A percentile compares a stretch with the other conserved stretches of the same genome.
Conservation (phyloP, 2,113 vertebrate species). For the Perca schrenkii region DNA sequence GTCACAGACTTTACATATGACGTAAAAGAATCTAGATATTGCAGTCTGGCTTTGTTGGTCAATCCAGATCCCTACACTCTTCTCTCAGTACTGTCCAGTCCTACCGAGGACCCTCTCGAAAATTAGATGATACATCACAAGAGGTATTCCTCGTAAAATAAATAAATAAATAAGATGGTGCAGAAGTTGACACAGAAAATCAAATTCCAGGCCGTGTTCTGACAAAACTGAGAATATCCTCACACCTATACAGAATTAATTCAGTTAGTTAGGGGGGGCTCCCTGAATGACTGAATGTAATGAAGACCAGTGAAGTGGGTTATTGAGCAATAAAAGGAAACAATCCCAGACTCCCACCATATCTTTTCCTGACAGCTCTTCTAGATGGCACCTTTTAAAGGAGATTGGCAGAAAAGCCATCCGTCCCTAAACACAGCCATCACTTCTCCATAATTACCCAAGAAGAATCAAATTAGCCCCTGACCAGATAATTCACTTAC, state of each 20-base stretch:
- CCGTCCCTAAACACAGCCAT: conserved; percentile 73
- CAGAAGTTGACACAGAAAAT: neutral
- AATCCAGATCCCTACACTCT: neutral
- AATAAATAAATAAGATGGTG: no score
- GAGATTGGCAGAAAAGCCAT: conserved; percentile 59
- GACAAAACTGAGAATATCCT: conserved; percentile 4
- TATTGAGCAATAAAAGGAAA: conserved; percentile 73
- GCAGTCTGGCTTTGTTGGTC: neutral
- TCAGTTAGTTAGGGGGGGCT: conserved; percentile 30
- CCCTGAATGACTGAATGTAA: conserved; percentile 38
- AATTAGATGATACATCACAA: no score
- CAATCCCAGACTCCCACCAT: conserved; percentile 47
- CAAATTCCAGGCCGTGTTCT: neutral
- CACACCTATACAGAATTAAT: conserved; percentile 20
- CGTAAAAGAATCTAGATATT: neutral
- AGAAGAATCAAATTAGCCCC: conserved; percentile 81
- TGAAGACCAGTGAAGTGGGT: conserved; percentile 56
- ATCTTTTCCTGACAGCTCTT: conserved; percentile 62
- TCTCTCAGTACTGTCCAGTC: neutral
- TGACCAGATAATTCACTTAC: conserved; percentile 81
- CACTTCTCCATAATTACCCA: conserved; percentile 79
- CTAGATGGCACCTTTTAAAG: conserved; percentile 47
- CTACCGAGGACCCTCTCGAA: no score
- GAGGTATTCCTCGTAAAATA: no score
- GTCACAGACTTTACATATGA: neutral